Evolutionary conservation across 2,113 vertebrate genomes (phyloP), one percentile per base, ranked within the genome.

Genomic region (Calyptommatus sinebrachiatus): DNA sequence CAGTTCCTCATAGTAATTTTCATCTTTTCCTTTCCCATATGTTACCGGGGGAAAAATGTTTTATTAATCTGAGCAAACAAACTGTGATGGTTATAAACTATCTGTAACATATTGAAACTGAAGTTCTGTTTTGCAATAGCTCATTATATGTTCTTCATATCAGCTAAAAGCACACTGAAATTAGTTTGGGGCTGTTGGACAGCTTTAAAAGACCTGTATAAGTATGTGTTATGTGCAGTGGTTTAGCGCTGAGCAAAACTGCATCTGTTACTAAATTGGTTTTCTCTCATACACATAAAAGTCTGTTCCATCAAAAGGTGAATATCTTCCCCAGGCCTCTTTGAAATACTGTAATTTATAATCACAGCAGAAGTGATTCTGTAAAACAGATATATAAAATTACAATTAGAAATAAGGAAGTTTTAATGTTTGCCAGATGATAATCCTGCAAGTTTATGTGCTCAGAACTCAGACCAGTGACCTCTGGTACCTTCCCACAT

Each of bases 241-340:
- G 84, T 71, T 90, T 91, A 90, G 78, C 90, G 86, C 65, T n/a
- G 16, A 61, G 87, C 65, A 79, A 50, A 45, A 6, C 65, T 41
- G 88, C 93, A 94, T 95, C 93, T 94, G 93, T 92, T 92, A 93
- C 83, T 87, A 94, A 92, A 91, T 83, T 90, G 79, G 73, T 87
- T 91, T 92, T 89, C 90, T 92, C 88, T 82, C 89, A 92, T 88
- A 92, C 85, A 89, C 88, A 85, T 80, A 90, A 92, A 92, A 91
- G 88, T 90, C 85, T 83, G 89, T 87, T 86, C 88, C 83, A 82
- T 87, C 90, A 84, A 88, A 87, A 91, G 85, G 85, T 86, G 74
- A 88, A 88, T 81, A 83, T 87, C 91, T 91, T 91, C 71, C 75
- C 79, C 73, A 77, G 71, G 78, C 87, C 79, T 89, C 71, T 86